These are phyloP conservation scores for Apeira syringaria DNA, from an alignment of 2,888 invertebrate species.

Conservation along the genomic window DNA sequence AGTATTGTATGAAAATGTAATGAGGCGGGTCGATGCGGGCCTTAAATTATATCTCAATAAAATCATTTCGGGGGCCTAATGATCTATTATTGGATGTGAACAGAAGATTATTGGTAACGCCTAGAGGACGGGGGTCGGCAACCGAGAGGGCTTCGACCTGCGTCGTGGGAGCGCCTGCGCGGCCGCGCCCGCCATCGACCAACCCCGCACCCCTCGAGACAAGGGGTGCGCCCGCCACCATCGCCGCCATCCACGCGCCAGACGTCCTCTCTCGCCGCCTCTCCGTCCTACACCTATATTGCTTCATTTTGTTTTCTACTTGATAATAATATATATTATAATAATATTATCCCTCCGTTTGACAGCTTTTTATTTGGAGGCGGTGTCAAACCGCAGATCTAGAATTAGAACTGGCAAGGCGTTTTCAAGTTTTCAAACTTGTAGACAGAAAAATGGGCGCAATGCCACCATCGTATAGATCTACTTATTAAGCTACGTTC, in stretches of 20 bases:
- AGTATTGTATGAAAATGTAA: background rate
- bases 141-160: slow-evolving; percentile 77
- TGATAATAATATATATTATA: too few species aligned
- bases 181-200: slow-evolving; percentile 67
- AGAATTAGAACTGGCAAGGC: too few species aligned
- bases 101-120: slow-evolving; percentile 49
- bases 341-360: too few species aligned
- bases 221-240: slow-evolving; percentile 17
- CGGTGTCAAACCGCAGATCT: too few species aligned
- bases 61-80: slow-evolving; percentile 21
- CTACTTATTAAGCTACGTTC: too few species aligned
- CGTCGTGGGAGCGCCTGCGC: slow-evolving; percentile 66
- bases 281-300: too few species aligned
- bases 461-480: too few species aligned
- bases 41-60: slow-evolving; percentile 4
- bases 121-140: slow-evolving; percentile 71
- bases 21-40: background rate
- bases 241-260: slow-evolving; percentile 32
- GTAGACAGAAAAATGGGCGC: too few species aligned
- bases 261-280: too few species aligned
- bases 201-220: slow-evolving; percentile 40
- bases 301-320: too few species aligned
- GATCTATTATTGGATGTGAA: slow-evolving; percentile 38
- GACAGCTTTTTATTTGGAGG: too few species aligned
- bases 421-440: too few species aligned